phyloP scores from a whole-genome alignment of 1,140 invertebrate species.

The Proctacanthus coquilletti region DNA sequence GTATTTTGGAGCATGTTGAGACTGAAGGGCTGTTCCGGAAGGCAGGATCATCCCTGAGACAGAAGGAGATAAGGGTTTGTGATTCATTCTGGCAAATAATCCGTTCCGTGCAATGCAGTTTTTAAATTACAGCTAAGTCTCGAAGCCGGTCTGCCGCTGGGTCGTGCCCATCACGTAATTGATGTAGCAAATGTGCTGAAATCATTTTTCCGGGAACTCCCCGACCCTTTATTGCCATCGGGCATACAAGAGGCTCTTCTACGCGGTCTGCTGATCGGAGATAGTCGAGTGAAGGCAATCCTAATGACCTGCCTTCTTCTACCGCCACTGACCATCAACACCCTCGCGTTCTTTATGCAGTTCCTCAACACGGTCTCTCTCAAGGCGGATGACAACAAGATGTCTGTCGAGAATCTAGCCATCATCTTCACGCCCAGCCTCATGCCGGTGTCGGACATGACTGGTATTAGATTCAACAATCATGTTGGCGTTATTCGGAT shows the following conservation, averaged over 20 bases:
- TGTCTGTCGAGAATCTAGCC: conserved; percentile 63
- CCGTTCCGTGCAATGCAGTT: too few relatives aligned
- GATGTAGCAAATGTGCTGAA: conserved; percentile 73
- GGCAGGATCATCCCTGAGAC: conserved; percentile 60
- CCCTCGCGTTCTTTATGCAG: conserved; percentile 51
- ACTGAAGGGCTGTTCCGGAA: conserved; percentile 72
- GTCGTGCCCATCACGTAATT: conserved; percentile 51
- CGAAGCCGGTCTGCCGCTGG: conserved; percentile 45
- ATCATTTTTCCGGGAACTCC: conserved; percentile 61
- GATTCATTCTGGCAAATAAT: conserved; percentile 4
- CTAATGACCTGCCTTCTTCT: conserved; percentile 46
- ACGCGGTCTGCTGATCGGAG: conserved; percentile 39
- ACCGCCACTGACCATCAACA: conserved; percentile 44
- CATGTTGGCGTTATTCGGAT: conserved; percentile 50
- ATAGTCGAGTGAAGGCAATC: conserved; percentile 34
- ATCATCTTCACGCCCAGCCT: conserved; percentile 68
- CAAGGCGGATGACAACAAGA: conserved; percentile 56
- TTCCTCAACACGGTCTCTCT: conserved; percentile 44
- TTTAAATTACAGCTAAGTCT: conserved; percentile 35
- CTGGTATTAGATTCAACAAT: conserved; percentile 41
- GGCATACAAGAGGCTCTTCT: conserved; percentile 55
- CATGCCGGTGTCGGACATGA: conserved; percentile 51
- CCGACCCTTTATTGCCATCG: conserved; percentile 59
- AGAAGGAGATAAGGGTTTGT: conserved; percentile 61
- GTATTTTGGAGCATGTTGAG: conserved; percentile 45